Evolutionary conservation across 2,888 invertebrate species (phyloP), one percentile per base, ranked within the genome.

Genomic region (Drosophila anomelani): DNA sequence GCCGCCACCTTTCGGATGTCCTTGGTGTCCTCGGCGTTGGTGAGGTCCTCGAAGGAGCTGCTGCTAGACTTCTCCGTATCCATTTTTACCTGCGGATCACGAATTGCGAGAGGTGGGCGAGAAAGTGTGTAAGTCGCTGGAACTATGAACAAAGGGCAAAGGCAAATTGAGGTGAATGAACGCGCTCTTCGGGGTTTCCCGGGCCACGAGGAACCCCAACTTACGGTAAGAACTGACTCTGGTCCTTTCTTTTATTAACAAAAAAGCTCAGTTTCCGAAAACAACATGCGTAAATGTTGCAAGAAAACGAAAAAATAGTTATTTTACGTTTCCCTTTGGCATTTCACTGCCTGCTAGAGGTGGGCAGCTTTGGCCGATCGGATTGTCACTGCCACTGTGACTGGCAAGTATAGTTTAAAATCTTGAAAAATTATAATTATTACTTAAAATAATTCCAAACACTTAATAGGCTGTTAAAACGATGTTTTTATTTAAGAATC

Each of bases 1-100:
- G 54, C 62, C 17, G 61, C 38, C 59, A 36, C 62, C 49, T 69
- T 49, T n/a, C 57, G 78, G 26, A 77, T 74, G 59, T 90, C 90
- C 55, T 94, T 93, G 34, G 94, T 93, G 79, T 95, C 94, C 66
- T 94, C 93, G 34, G 94, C 93, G 59, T 94, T 94, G 13, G 94
- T 94, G 54, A 95, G 92, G 81, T 95, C 95, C 89, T 95, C 95
- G 77, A 95, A 95, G n/a, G 95, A 95, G 92, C 95, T 95, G 88
- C 94, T 94, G 89, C 94, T 94, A 20, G 95, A 94, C 87, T 94
- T 94, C 87, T 95, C 94, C 69, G 94, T 92, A 74, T 92, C 91
- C 91, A 91, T 91, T 26, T 41, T 80, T 46, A 67, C 23, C 84
- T 84, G 58, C 20, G 20, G 15, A 6, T 32, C 43, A 9, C 10